Percentiles rank a stretch among this genome's conserved stretches.
These are phyloP conservation scores for Macrostomum lignano DNA, from an alignment of 1,140 invertebrate genomes.

Conservation along the genomic window DNA sequence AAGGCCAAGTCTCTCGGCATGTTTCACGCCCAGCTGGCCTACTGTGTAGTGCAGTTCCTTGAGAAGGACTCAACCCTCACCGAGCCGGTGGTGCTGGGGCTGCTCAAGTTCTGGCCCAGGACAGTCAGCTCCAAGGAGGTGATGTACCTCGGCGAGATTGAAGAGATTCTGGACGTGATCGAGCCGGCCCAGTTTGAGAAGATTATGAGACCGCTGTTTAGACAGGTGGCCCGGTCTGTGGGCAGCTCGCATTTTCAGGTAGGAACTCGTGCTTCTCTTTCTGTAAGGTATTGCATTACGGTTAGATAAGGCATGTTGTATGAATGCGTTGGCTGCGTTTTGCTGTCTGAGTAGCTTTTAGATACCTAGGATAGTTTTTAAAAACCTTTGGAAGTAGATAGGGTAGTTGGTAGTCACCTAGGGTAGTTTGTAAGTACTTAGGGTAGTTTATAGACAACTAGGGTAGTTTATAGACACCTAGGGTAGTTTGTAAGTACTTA, in stretches of 20 bases:
- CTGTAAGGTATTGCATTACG: no score
- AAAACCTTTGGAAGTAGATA: no score
- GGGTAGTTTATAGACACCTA: no score
- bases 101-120: conserved; percentile 86
- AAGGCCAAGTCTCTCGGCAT: conserved; percentile 8
- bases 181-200: conserved; percentile 9
- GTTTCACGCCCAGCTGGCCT: conserved; percentile 31
- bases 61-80: conserved; percentile 69
- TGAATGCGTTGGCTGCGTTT: no score
- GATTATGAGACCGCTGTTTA: conserved; percentile 10
- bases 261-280: no score
- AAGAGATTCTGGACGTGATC: conserved; percentile 13
- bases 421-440: no score
- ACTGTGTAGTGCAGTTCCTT: conserved; percentile 81
- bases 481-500: no score
- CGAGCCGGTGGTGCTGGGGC: conserved; percentile 42
- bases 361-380: no score
- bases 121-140: conserved; percentile 71
- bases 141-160: conserved; percentile 12
- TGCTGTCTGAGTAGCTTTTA: no score
- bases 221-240: conserved; percentile 10
- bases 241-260: conserved; percentile 13
- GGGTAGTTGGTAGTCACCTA: no score
- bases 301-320: neutral
- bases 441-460: no score